These are phyloP conservation scores for Vollenhovia emeryi DNA, from an alignment of 1,140 invertebrate species.

Conservation along the genomic window DNA sequence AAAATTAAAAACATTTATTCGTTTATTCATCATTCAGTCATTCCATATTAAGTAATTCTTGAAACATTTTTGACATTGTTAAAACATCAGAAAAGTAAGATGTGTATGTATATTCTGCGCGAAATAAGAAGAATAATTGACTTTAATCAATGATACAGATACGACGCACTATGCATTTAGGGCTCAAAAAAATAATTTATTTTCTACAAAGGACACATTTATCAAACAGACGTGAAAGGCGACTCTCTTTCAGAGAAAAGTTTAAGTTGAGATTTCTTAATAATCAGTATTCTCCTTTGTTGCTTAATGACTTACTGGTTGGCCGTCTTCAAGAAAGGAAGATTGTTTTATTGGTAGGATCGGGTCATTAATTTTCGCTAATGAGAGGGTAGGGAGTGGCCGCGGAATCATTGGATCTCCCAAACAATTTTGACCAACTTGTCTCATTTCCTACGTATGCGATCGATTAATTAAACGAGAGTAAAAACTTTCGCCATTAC, in stretches of 20 bases:
- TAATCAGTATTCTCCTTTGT: constrained; percentile 21
- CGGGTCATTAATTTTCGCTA: constrained; percentile 34
- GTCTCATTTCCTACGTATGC: constrained; percentile 26
- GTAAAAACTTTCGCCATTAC: constrained; percentile 35
- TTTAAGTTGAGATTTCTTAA: constrained; percentile 19
- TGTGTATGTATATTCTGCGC: neutral
- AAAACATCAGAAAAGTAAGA: neutral
- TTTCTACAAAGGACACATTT: neutral
- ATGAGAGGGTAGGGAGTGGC: constrained; percentile 13
- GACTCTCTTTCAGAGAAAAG: neutral
- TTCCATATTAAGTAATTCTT: neutral
- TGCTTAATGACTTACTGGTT: constrained; percentile 13
- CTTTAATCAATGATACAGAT: neutral
- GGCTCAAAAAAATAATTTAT: neutral
- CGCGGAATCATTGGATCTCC: constrained; percentile 9
- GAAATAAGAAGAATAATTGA: neutral
- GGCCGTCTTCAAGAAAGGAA: neutral
- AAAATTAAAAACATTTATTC: neutral
- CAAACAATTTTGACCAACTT: constrained; percentile 22
- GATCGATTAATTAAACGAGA: constrained; percentile 28
- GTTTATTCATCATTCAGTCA: neutral
- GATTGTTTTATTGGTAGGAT: constrained; percentile 26
- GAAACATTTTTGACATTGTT: neutral
- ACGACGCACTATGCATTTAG: neutral
- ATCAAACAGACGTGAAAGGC: neutral